Evolutionary conservation across 2,888 invertebrate species (phyloP).

Genomic region (Alloplasta piceator): DNA sequence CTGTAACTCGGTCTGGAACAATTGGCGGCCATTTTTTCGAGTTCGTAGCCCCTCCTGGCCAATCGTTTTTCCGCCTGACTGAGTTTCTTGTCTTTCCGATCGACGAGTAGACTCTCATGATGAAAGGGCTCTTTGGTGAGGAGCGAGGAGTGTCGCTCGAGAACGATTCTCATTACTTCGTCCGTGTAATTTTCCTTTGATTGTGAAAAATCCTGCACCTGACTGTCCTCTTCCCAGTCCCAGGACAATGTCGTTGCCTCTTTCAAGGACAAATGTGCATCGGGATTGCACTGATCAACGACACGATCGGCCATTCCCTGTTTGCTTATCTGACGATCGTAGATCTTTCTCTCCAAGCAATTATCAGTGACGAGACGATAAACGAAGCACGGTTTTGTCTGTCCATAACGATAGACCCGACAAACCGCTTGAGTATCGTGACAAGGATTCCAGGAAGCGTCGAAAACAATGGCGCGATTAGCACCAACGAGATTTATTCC

Average conservation of each 20-base stretch:
- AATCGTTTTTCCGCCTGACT: slow-evolving; percentile 96
- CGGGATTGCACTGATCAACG: slow-evolving; percentile 98
- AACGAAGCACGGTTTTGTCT: slow-evolving; percentile 96
- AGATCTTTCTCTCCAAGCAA: slow-evolving; percentile 98
- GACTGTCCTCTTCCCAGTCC: slow-evolving; percentile 94
- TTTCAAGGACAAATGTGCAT: slow-evolving; percentile 95
- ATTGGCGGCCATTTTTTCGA: slow-evolving; percentile 94
- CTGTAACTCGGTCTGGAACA: slow-evolving; percentile 85
- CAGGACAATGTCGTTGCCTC: slow-evolving; percentile 95
- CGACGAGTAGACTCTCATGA: slow-evolving; percentile 97
- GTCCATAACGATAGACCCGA: slow-evolving; percentile 95
- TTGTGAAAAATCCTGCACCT: slow-evolving; percentile 89
- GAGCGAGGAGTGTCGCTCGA: slow-evolving; percentile 86
- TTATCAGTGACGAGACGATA: slow-evolving; percentile 98
- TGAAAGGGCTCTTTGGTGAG: slow-evolving; percentile 95
- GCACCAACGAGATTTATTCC: slow-evolving; percentile 99
- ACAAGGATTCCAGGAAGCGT: slow-evolving; percentile 99
- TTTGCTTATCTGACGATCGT: slow-evolving; percentile 98
- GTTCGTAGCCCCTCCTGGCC: slow-evolving; percentile 96
- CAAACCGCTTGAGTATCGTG: slow-evolving; percentile 99
- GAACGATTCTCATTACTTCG: slow-evolving; percentile 89
- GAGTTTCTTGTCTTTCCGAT: slow-evolving; percentile 96
- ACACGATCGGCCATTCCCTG: slow-evolving; percentile 99
- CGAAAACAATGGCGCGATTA: slow-evolving; percentile 98
- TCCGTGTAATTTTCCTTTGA: slow-evolving; percentile 91